Evolutionary conservation across 1,140 invertebrate species (phyloP), one percentile per base, ranked within the genome.

Genomic region (Dryas iulia): DNA sequence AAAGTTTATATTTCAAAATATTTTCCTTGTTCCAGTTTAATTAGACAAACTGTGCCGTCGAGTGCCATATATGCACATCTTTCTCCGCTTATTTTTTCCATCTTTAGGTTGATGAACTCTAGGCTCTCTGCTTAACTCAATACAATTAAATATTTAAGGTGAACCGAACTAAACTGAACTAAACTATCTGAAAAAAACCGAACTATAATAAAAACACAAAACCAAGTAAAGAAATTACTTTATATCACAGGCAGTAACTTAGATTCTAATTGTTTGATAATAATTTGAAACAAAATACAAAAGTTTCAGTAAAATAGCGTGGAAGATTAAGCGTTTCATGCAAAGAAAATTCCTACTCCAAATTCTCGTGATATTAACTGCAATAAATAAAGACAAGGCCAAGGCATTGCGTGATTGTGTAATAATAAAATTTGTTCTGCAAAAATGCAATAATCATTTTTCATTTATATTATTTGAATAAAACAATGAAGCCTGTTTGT

Each of bases 381-480:
- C 12, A 47, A 47, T 60, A 60, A 47, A 60, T 60, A 60, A 60
- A 47, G 24, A 25, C 59, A 60, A 47, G 59, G 59, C 33, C 59
- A 47, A 60, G 18, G n/a, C 59, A 8, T 60, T 26, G 59, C 59
- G 59, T 60, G 59, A 26, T 47, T 47, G 14, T 60, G 23, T 14
- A 33, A 14, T 25, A 60, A 47, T 47, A 60, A n/a, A 47, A 47
- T 47, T 21, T 47, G 39, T 60, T 60, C 24, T 39, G 59, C 30
- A 39, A 60, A 60, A 60, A 60, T 60, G 59, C 59, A 60, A 39
- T 60, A 33, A 47, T 12, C 59, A 21, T 39, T 12, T 60, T 59
- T 47, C 39, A 47, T 18, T 47, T 21, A 7, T 47, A 47, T 47
- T 47, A 47, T 47, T 47, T 21, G 14, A 47, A 47, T 47, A 21